Evolutionary conservation across 2,888 invertebrate species (phyloP).

Genomic region (Rhaphigaster nebulosa): DNA sequence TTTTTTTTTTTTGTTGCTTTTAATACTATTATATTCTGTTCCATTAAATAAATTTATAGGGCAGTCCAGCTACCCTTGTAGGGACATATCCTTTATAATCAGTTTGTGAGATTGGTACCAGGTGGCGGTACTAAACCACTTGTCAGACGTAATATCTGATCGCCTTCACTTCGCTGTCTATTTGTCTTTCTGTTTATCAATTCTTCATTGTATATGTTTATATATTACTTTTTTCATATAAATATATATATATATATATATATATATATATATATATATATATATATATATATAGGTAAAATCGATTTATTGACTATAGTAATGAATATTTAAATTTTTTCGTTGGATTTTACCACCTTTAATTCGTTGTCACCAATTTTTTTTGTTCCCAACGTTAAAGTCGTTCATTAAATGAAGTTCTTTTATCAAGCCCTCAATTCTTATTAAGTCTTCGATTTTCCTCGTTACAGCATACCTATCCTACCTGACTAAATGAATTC

Average conservation of each 20-base stretch:
- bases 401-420: not conserved
- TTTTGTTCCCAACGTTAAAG: not conserved
- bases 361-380: not conserved
- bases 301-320: too few relatives aligned
- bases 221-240: too few relatives aligned
- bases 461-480: not conserved
- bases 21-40: not conserved
- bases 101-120: not conserved
- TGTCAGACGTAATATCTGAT: slow-evolving; percentile 12
- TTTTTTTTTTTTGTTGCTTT: not conserved
- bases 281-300: too few relatives aligned
- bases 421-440: not conserved
- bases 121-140: not conserved
- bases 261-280: too few relatives aligned
- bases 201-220: not conserved
- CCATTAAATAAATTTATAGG: not conserved
- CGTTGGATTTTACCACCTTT: not conserved
- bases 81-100: not conserved
- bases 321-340: too few relatives aligned
- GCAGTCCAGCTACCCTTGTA: not conserved
- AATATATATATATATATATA: not conserved
- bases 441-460: not conserved
- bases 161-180: not conserved
- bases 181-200: not conserved
- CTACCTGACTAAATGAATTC: not conserved